Conservation (phyloP, 1,140 invertebrate genomes). For the Drosophila repletoides region DNA sequence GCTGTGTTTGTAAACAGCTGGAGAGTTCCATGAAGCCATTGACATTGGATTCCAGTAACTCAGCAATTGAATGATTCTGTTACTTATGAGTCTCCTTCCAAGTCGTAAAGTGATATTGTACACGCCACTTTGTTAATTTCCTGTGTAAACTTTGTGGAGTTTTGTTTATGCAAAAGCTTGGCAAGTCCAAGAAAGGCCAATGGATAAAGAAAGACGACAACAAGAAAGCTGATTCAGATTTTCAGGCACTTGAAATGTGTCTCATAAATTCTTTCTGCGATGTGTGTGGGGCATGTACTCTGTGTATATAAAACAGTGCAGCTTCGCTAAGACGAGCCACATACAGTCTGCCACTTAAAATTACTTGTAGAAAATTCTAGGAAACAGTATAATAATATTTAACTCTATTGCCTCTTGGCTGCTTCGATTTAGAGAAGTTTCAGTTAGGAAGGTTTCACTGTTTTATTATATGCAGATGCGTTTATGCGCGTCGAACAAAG, state of each 20-base stretch:
- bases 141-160: constrained; percentile 54
- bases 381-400: too few species aligned
- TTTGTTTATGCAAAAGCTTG: constrained; percentile 52
- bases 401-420: too few species aligned
- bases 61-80: constrained; percentile 16
- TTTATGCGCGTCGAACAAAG: constrained; percentile 1
- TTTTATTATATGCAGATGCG: background rate
- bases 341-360: too few species aligned
- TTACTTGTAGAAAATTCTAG: too few species aligned
- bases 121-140: constrained; percentile 50
- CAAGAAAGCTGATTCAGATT: constrained; percentile 59
- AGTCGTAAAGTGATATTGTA: constrained; percentile 57
- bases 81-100: constrained; percentile 28
- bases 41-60: constrained; percentile 13
- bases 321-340: too few species aligned
- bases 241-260: constrained; percentile 41
- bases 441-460: too few species aligned
- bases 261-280: constrained; percentile 42
- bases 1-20: constrained; percentile 30
- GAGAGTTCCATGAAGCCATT: constrained; percentile 28
- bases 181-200: constrained; percentile 5
- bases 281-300: background rate
- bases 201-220: constrained; percentile 10
- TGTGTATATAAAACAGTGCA: background rate
- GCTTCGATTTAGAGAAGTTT: too few species aligned